A percentile compares a stretch with the other conserved stretches of the same genome.
phyloP scores from a whole-genome alignment of 2,888 invertebrate species.

The Ametastegia equiseti region DNA sequence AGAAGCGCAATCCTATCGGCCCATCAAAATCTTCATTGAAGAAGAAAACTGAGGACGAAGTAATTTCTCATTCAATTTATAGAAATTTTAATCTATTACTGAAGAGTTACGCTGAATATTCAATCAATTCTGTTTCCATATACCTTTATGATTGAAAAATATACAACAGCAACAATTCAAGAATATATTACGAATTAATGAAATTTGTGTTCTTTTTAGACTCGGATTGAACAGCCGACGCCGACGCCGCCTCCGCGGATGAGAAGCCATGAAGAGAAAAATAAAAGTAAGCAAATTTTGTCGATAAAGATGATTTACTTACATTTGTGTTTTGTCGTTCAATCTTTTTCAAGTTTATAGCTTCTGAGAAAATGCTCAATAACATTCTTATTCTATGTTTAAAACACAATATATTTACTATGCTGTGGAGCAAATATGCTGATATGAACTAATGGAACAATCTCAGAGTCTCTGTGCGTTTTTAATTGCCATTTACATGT shows the following conservation, averaged over 20 bases:
- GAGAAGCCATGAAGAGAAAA: slow-evolving; percentile 84
- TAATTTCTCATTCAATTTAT: slow-evolving; percentile 3
- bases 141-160: neutral
- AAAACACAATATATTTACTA: no score
- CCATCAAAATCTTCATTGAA: slow-evolving; percentile 78
- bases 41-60: slow-evolving; percentile 75
- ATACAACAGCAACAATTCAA: neutral
- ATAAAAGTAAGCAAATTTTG: slow-evolving; percentile 78
- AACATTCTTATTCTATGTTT: no score
- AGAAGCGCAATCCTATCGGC: slow-evolving; percentile 84
- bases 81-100: neutral
- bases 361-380: no score
- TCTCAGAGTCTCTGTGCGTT: neutral
- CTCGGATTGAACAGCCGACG: slow-evolving; percentile 59
- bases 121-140: neutral
- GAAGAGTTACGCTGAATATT: neutral
- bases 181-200: neutral
- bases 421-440: no score
- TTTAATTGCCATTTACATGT: slow-evolving; percentile 36
- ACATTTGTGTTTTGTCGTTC: no score
- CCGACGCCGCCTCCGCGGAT: slow-evolving; percentile 81
- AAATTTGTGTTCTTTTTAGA: slow-evolving; percentile 51
- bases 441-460: neutral
- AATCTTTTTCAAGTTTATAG: no score
- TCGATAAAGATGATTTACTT: neutral